Evolutionary conservation across 1,140 invertebrate genomes (phyloP), one percentile per base, ranked within the genome.

Genomic region (Conus betulinus): DNA sequence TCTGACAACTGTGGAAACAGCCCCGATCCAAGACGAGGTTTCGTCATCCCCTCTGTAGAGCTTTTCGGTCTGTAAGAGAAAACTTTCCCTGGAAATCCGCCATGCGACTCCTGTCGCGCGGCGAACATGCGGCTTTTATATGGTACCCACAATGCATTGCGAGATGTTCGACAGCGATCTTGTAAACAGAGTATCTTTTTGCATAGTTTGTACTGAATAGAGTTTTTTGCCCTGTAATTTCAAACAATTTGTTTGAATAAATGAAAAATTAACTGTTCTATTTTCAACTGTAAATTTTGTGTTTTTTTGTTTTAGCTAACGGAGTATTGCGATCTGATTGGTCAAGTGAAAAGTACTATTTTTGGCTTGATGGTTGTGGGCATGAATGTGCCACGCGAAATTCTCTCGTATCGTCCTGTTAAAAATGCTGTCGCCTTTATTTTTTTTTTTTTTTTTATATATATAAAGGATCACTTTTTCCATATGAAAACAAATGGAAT

Each of bases 61-160:
- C 20, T 84, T 63, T 17, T 5, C 15, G 11, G 23, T 15, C n/a
- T 8, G 23, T 7, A 25, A 23, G 82, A 84, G 82, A 84, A 84
- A 63, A 84, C 15, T 84, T 25, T 84, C 13, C 82, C 20, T 57
- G 6, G 52, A 67, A 27, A 51, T 60, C 82, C 82, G 82, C 53
- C 82, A 84, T 84, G 82, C 67, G 53, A 84, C 82, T 84, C 53
- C 57, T 53, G 7, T n/a, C n/a, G 55, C 55, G 53, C 82, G 52
- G 57, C 20, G 57, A 84, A 53, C 55, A 63, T 5, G 20, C 20
- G 82, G 17, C 55, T 84, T 84, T 84, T 84, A 84, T 84, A 84
- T 55, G 23, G 23, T 23, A 63, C 82, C 82, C 82, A 84, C n/a
- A 84, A 84, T 84, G 82, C 82, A 84, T 63, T 84, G 82, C 82